Percentiles rank a stretch among this genome's conserved stretches.
Conservation (phyloP, 2,113 vertebrate genomes). For the Dinomys branickii region DNA sequence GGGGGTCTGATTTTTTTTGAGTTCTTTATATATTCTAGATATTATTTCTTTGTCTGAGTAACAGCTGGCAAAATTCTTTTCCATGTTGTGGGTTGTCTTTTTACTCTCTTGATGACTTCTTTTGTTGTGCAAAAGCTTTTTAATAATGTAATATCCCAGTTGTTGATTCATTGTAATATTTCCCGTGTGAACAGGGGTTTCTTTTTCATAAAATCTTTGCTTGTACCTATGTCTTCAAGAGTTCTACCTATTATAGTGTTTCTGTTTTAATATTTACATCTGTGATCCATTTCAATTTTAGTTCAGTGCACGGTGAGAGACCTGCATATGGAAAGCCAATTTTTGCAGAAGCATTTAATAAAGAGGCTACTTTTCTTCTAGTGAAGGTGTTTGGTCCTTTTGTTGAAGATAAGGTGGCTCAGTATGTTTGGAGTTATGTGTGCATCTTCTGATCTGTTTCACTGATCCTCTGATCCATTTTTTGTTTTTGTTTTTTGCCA, state of each 20-base stretch:
- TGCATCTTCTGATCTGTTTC: background rate
- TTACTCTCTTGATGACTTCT: background rate
- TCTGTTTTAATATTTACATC: background rate
- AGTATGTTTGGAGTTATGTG: background rate
- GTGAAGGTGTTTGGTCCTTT: background rate
- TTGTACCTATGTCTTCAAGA: background rate
- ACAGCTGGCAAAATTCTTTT: background rate
- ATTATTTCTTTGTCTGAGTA: background rate
- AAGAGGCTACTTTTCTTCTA: background rate
- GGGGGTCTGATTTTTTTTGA: background rate
- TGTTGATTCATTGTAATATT: background rate
- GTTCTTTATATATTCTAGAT: background rate
- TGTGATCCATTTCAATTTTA: background rate
- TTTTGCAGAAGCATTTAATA: background rate
- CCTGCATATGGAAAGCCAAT: background rate
- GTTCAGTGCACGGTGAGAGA: background rate
- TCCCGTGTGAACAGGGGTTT: background rate
- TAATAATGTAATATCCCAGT: background rate
- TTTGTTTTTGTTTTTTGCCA: too few relatives aligned
- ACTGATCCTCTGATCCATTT: background rate
- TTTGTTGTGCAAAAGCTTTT: background rate
- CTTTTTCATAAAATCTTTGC: background rate
- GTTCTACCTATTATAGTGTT: background rate
- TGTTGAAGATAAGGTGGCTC: background rate
- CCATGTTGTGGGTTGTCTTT: background rate